Evolutionary conservation across 2,113 vertebrate genomes (phyloP), one percentile per base, ranked within the genome.

Genomic region (Zingel zingel): DNA sequence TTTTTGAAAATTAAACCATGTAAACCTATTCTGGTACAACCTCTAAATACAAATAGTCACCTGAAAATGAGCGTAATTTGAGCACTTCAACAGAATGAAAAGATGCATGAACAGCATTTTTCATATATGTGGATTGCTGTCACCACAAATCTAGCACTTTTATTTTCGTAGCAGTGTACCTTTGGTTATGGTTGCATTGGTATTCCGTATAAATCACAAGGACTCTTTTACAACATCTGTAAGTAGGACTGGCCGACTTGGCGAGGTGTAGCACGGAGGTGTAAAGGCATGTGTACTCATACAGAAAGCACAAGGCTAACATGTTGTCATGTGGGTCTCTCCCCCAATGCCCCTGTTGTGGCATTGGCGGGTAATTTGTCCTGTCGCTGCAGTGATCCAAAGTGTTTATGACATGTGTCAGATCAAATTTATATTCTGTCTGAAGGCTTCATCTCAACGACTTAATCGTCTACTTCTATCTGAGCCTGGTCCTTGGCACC

Each of bases 401-500:
- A 94, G 72, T 70, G 72, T 83, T 90, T 90, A 86, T 94, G 94
- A 92, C 93, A 94, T 89, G 86, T 93, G 94, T 92, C 94, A 88
- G 91, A 94, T 94, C 91, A 88, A 53, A 86, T 93, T 94, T 91
- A 83, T 36, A 71, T 79, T 88, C 82, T 25, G 74, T 73, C 69
- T 91, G 89, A 93, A 90, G 89, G 76, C 86, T 93, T 89, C 89
- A 83, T 93, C 79, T 82, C 85, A 82, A 83, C 86, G 83, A 76
- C 81, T 91, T 92, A 90, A 91, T 88, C 70, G 76, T 90, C 78
- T 79, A 75, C 81, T 92, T 79, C 86, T 92, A 77, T 86, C 83
- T 68, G 77, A 72, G 75, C 69, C 48, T 57, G 84, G 89, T 89
- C 64, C 58, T 82, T 84, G 85, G 84, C 69, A 51, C 75, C 73